Evolutionary conservation across 92 coral and sea anemone species (phyloP).

Genomic region (Porites lobata): DNA sequence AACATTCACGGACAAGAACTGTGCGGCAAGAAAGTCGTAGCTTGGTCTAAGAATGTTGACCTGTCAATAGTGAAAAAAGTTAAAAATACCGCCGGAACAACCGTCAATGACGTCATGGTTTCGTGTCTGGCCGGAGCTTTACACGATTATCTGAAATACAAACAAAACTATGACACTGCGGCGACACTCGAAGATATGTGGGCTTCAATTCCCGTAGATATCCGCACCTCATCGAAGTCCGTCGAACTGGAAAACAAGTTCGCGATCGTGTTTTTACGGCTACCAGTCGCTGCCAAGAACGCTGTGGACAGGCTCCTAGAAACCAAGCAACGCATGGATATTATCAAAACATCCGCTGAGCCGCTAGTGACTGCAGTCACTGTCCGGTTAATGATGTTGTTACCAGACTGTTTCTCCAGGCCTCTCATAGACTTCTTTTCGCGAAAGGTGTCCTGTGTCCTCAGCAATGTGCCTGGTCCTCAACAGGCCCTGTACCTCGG

Average conservation of each 20-base stretch:
- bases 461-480: conserved; percentile 99
- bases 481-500: conserved; percentile 83
- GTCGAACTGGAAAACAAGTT: conserved; percentile 88
- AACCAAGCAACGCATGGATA: conserved; percentile 94
- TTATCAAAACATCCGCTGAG: conserved; percentile 95
- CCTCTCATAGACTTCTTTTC: conserved; percentile 87
- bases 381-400: conserved; percentile 81
- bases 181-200: conserved; percentile 85
- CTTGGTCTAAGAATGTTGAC: conserved; percentile 92
- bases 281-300: conserved; percentile 82
- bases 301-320: conserved; percentile 81
- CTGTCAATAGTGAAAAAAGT: conserved; percentile 88
- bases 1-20: conserved; percentile 92
- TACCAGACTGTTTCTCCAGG: conserved; percentile 85
- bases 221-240: conserved; percentile 83
- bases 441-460: conserved; percentile 91
- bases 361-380: conserved; percentile 92
- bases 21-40: conserved; percentile 85
- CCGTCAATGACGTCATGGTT: conserved; percentile 99
- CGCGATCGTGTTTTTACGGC: conserved; percentile 94
- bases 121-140: conserved; percentile 95
- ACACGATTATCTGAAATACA: conserved; percentile 69
- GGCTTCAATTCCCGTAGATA: conserved; percentile 97
- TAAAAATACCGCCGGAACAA: conserved; percentile 88
- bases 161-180: conserved; percentile 36